A percentile compares a stretch with the other conserved stretches of the same genome.
Evolutionary conservation across 2,888 invertebrate genomes (phyloP).

Genomic region (Pachymerium ferrugineum): DNA sequence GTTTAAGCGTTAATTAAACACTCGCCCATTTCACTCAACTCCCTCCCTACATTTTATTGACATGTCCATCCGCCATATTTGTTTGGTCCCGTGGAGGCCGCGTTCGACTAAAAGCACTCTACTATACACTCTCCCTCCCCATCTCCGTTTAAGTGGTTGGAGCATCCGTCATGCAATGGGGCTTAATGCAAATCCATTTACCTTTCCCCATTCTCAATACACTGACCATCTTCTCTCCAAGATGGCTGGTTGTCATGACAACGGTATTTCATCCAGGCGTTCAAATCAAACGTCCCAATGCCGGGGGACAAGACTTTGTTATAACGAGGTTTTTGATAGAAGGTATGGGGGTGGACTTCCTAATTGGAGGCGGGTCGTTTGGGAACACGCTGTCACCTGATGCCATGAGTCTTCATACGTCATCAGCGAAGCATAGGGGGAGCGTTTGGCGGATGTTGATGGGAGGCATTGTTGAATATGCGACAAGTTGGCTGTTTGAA

Average conservation of each 20-base stretch:
- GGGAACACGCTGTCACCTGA: conserved; percentile 16
- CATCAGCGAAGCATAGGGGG: not conserved
- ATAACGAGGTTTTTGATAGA: not conserved
- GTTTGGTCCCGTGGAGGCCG: conserved; percentile 25
- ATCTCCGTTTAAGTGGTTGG: conserved; percentile 22
- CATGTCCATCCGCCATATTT: conserved; percentile 24
- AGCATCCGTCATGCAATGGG: conserved; percentile 25
- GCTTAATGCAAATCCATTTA: conserved; percentile 25
- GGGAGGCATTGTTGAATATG: not conserved
- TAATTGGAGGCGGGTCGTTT: conserved; percentile 13
- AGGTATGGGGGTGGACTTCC: not conserved
- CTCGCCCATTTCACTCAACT: too few relatives aligned
- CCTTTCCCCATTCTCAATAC: conserved; percentile 20
- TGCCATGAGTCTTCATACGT: conserved; percentile 3
- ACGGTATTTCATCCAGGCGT: not conserved
- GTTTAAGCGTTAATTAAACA: not conserved
- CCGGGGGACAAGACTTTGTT: not conserved
- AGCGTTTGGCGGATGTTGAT: not conserved
- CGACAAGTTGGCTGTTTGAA: not conserved
- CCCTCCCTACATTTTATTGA: not conserved
- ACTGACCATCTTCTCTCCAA: conserved; percentile 24
- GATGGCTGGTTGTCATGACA: conserved; percentile 20
- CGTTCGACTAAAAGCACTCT: conserved; percentile 27
- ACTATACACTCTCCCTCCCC: conserved; percentile 1
- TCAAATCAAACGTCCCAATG: conserved; percentile 22